Evolutionary conservation across 2,113 vertebrate genomes (phyloP).

Genomic region (Sialia sialis): DNA sequence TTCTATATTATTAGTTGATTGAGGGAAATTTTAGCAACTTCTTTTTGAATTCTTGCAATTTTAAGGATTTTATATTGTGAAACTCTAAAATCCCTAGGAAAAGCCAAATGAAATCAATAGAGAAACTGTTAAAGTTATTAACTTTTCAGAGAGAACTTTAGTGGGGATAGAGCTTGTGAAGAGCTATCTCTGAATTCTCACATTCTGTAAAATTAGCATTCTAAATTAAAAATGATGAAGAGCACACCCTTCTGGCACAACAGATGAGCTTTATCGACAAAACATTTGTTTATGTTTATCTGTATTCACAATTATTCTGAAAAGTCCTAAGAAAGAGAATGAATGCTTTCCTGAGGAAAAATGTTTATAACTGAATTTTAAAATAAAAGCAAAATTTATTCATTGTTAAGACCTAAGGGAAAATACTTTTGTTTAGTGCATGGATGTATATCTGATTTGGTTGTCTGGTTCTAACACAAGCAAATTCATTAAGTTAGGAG

Average conservation of each 20-base stretch:
- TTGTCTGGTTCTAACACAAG: neutral
- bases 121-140: neutral
- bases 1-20: neutral
- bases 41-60: neutral
- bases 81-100: neutral
- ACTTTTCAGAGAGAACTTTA: neutral
- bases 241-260: slow-evolving; percentile 4
- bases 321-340: neutral
- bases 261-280: neutral
- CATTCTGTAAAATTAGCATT: neutral
- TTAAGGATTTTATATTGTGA: neutral
- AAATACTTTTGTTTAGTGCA: neutral
- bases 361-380: neutral
- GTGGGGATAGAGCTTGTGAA: neutral
- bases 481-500: neutral
- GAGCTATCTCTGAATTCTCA: neutral
- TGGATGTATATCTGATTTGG: neutral
- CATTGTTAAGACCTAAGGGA: neutral
- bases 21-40: neutral
- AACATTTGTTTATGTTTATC: neutral
- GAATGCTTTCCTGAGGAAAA: neutral
- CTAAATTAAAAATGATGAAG: slow-evolving; percentile 1
- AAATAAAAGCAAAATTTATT: neutral
- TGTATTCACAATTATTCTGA: neutral
- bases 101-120: neutral